Conservation (phyloP, 2,888 invertebrate species). For the Aphodius granarius region DNA sequence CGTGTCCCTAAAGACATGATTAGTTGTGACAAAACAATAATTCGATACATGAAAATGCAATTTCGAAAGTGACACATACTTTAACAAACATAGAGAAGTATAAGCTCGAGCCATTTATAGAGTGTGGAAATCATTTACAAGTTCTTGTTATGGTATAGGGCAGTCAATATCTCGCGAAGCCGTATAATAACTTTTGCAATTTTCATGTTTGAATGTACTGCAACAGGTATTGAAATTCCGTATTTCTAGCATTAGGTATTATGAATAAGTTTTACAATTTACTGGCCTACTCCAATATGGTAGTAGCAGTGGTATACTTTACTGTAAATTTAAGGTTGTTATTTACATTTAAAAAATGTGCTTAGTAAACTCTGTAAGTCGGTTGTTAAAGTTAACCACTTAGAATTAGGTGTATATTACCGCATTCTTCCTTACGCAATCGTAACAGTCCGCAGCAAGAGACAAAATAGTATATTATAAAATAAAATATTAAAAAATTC, state of each 20-base stretch:
- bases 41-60: no score
- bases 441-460: no score
- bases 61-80: slow-evolving; percentile 36
- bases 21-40: slow-evolving; percentile 16
- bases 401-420: no score
- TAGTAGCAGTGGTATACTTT: no score
- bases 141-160: not conserved
- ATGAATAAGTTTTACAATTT: not conserved
- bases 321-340: no score
- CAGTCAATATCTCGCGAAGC: not conserved
- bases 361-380: no score
- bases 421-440: no score
- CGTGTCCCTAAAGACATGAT: slow-evolving; percentile 5
- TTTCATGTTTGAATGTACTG: not conserved
- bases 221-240: not conserved
- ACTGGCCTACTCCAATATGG: no score
- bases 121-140: not conserved
- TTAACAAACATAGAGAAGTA: slow-evolving; percentile 32
- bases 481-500: no score
- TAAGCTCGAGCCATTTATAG: not conserved
- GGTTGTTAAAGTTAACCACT: no score
- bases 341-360: no score
- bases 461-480: no score
- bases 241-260: not conserved
- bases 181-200: not conserved